Evolutionary conservation across 2,113 vertebrate species (phyloP).

Genomic region (Strix uralensis): DNA sequence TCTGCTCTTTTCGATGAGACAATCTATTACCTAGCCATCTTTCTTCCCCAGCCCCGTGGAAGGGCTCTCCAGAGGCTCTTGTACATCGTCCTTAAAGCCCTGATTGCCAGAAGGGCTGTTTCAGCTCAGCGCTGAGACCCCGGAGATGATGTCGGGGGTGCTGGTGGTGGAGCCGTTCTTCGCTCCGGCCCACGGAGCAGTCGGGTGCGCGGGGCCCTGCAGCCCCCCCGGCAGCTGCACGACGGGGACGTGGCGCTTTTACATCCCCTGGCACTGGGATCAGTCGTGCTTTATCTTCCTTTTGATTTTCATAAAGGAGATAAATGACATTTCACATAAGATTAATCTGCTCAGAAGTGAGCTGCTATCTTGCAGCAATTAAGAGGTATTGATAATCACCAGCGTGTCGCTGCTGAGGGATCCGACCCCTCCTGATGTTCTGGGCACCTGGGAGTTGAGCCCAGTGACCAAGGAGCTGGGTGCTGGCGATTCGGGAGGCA

Average conservation of each 20-base stretch:
- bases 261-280: not conserved
- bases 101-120: not conserved
- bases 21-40: not conserved
- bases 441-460: not conserved
- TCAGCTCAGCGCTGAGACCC: not conserved
- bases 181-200: too few relatives aligned
- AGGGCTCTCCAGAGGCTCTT: not conserved
- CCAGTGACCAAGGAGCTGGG: too few relatives aligned
- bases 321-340: not conserved
- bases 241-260: too few relatives aligned
- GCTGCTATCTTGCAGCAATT: not conserved
- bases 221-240: not conserved
- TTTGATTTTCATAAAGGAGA: not conserved
- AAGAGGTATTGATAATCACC: too few relatives aligned
- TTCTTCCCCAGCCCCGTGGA: not conserved
- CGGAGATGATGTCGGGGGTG: rapidly evolving
- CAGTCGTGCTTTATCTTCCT: not conserved
- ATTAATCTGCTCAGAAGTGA: not conserved
- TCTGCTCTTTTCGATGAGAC: not conserved
- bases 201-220: too few relatives aligned
- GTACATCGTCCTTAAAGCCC: not conserved
- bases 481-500: not conserved
- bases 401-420: not conserved
- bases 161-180: not conserved
- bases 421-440: not conserved